These are phyloP conservation scores for Paradoxurus hermaphroditus DNA, from an alignment of 2,113 vertebrate genomes.

Conservation along the genomic window DNA sequence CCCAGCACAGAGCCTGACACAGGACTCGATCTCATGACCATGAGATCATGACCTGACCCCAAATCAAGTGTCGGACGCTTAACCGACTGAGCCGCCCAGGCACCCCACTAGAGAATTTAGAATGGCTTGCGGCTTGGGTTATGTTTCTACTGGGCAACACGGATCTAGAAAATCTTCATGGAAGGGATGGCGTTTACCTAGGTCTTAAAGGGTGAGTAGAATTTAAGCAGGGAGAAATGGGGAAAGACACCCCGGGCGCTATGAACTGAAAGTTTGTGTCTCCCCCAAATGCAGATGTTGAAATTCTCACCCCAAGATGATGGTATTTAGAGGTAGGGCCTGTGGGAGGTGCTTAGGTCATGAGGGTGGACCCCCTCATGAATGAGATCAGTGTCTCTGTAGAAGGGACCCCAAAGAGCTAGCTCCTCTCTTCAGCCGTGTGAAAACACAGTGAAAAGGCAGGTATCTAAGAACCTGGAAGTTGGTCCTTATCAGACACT, in stretches of 20 bases:
- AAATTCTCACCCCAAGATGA: background rate
- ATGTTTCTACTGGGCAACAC: background rate
- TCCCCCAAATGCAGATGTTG: background rate
- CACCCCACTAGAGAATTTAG: background rate
- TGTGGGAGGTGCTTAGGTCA: background rate
- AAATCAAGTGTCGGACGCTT: no score
- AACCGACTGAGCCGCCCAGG: no score
- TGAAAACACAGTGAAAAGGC: background rate
- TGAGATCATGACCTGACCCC: no score
- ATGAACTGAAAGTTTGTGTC: background rate
- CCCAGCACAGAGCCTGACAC: no score
- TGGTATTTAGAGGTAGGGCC: background rate
- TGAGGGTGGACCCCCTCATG: background rate
- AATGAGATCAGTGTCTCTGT: background rate
- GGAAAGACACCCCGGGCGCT: background rate
- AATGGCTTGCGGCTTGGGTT: background rate
- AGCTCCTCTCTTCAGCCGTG: background rate
- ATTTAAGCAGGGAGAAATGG: background rate
- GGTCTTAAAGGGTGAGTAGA: background rate
- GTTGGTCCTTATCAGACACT: background rate
- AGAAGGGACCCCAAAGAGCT: background rate
- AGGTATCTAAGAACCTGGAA: background rate
- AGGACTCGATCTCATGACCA: no score
- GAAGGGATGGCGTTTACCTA: background rate
- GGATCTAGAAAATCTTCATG: background rate